phyloP scores from a whole-genome alignment of 2,888 invertebrate genomes.

The Caenorhabditis sulstoni region DNA sequence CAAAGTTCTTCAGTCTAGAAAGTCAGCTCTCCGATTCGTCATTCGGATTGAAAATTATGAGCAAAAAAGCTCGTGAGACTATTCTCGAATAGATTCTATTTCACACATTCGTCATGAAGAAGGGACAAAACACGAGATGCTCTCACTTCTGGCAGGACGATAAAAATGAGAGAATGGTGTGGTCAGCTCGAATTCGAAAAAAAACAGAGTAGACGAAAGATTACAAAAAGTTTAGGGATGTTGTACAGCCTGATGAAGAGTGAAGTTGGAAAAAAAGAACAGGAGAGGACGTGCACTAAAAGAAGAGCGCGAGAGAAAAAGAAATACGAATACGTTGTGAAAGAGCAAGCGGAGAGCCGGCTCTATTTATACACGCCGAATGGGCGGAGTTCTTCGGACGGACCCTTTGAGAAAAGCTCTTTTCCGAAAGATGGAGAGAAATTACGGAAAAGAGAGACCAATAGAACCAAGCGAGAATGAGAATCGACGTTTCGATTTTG shows the following conservation, averaged over 20 bases:
- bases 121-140: background rate
- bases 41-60: conserved; percentile 14
- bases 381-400: conserved; percentile 40
- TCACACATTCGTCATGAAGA: conserved; percentile 5
- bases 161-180: too few relatives aligned
- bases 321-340: conserved; percentile 41
- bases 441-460: background rate
- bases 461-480: background rate
- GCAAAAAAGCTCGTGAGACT: background rate
- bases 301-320: conserved; percentile 13
- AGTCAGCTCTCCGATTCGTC: conserved; percentile 41
- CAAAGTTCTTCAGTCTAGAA: conserved; percentile 2
- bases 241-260: too few relatives aligned
- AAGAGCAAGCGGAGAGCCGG: conserved; percentile 35
- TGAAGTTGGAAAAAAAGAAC: conserved; percentile 1
- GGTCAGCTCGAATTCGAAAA: too few relatives aligned
- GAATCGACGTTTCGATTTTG: too few relatives aligned
- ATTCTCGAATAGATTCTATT: background rate
- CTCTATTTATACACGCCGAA: conserved; percentile 39
- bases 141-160: background rate
- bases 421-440: background rate
- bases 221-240: too few relatives aligned
- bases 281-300: conserved; percentile 12
- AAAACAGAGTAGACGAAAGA: too few relatives aligned
- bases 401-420: conserved; percentile 10